Conservation (phyloP, 2,888 invertebrate genomes). For the Griposia aprilina region DNA sequence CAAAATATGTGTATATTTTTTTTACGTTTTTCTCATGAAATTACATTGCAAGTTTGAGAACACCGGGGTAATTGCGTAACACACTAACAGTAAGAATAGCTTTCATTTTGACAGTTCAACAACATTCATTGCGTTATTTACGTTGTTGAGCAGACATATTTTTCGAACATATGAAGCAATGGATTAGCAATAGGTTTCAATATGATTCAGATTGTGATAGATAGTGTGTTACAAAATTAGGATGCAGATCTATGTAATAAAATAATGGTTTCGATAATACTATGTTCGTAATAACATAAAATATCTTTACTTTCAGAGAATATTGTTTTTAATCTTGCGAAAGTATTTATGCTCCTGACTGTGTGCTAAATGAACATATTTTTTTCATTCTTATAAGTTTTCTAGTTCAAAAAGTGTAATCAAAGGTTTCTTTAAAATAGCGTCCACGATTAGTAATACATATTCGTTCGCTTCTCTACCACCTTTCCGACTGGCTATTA, state of each 20-base stretch:
- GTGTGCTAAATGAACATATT: background rate
- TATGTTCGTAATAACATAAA: background rate
- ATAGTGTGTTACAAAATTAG: no score
- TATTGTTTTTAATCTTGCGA: background rate
- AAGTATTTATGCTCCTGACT: background rate
- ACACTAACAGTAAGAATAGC: no score
- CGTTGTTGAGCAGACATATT: no score
- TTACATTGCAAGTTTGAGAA: background rate
- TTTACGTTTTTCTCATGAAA: background rate
- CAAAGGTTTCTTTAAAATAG: background rate
- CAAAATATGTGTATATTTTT: background rate
- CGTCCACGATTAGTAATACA: background rate
- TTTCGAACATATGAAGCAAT: no score
- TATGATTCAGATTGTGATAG: no score
- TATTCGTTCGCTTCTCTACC: background rate
- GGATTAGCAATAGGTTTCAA: no score
- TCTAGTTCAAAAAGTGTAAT: background rate
- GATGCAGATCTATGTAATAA: background rate
- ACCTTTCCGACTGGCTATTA: background rate
- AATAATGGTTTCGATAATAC: background rate
- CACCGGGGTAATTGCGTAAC: no score
- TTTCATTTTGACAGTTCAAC: no score
- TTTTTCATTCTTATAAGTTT: background rate
- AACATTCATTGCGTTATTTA: no score
- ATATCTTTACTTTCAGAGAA: background rate